A percentile compares a stretch with the other conserved stretches of the same genome.
Evolutionary conservation across 2,888 invertebrate genomes (phyloP).

Genomic region (Pachliopta kotzebuea): DNA sequence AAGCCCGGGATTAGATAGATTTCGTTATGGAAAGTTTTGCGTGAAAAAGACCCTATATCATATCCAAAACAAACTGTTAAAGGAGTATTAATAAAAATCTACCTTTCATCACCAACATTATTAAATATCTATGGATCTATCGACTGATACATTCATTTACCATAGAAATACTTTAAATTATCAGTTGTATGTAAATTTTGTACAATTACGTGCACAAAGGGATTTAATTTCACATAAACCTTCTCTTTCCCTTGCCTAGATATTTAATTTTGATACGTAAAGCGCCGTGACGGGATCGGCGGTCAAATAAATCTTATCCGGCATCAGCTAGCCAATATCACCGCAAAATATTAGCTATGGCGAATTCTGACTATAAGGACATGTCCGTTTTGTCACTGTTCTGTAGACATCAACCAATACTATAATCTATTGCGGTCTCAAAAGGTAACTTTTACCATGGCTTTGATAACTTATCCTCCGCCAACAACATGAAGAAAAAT

Average conservation of each 20-base stretch:
- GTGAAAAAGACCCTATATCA: too few species aligned
- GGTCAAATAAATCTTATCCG: conserved; percentile 72
- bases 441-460: conserved; percentile 38
- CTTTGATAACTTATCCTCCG: conserved; percentile 32
- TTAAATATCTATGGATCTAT: too few species aligned
- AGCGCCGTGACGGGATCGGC: conserved; percentile 56
- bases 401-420: conserved; percentile 29
- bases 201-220: conserved; percentile 14
- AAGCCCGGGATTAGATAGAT: too few species aligned
- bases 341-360: conserved; percentile 74
- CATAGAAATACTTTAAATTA: background rate
- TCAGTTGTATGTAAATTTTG: background rate
- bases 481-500: conserved; percentile 42
- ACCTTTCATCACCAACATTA: too few species aligned
- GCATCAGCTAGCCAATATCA: conserved; percentile 71
- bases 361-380: conserved; percentile 65
- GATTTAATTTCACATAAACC: conserved; percentile 34
- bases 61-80: too few species aligned
- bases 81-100: too few species aligned
- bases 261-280: conserved; percentile 78
- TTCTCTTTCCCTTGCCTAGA: conserved; percentile 49
- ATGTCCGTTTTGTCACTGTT: conserved; percentile 45
- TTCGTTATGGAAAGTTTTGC: too few species aligned
- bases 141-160: too few species aligned
- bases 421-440: conserved; percentile 29